phyloP scores from a whole-genome alignment of 2,113 vertebrate species.

The Dolichotis patagonum region DNA sequence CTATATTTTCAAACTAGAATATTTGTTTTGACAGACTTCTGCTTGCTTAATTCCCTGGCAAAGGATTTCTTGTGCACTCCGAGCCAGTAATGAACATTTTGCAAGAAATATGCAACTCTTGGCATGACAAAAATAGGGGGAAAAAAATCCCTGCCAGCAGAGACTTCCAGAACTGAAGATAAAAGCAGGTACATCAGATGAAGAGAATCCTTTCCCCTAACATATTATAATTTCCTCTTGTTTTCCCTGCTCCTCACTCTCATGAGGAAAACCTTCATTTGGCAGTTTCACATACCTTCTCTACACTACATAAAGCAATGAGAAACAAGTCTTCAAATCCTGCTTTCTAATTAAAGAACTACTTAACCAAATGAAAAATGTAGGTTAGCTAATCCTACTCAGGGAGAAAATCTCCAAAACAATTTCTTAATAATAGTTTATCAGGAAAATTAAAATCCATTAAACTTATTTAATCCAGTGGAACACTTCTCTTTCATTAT shows the following conservation, averaged over 20 bases:
- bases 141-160: neutral
- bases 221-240: slow-evolving; percentile 65
- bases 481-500: slow-evolving; percentile 76
- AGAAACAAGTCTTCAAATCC: slow-evolving; percentile 45
- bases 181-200: slow-evolving; percentile 58
- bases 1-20: slow-evolving; percentile 79
- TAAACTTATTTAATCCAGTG: slow-evolving; percentile 73
- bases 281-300: slow-evolving; percentile 52
- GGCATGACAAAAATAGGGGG: slow-evolving; percentile 67
- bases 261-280: slow-evolving; percentile 51
- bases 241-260: slow-evolving; percentile 50
- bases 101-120: slow-evolving; percentile 79
- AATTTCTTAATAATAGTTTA: slow-evolving; percentile 83
- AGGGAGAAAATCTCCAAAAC: slow-evolving; percentile 78
- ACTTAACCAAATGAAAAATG: slow-evolving; percentile 69
- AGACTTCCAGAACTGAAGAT: slow-evolving; percentile 69
- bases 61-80: slow-evolving; percentile 62
- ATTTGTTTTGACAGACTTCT: slow-evolving; percentile 80
- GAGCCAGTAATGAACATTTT: slow-evolving; percentile 78
- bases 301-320: slow-evolving; percentile 56
- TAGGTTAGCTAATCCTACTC: slow-evolving; percentile 76
- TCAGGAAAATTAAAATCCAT: slow-evolving; percentile 78
- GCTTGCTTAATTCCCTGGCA: slow-evolving; percentile 81
- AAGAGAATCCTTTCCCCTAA: slow-evolving; percentile 62
- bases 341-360: slow-evolving; percentile 70